Evolutionary conservation across 2,113 vertebrate genomes (phyloP).

Genomic region (Lates calcarifer): DNA sequence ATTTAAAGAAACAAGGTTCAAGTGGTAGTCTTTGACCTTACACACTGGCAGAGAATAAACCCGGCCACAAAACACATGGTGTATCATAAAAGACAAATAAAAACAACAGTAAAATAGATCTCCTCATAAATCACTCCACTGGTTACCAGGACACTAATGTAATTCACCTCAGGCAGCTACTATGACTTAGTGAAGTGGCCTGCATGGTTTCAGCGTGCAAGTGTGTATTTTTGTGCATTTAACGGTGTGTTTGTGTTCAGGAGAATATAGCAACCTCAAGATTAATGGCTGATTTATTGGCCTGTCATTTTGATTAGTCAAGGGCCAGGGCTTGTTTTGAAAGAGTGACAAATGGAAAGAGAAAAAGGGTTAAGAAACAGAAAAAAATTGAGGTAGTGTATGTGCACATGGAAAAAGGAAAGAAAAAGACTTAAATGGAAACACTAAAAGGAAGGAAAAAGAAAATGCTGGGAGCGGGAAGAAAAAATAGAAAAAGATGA

Average conservation of each 20-base stretch:
- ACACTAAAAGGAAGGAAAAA: neutral
- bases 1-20: slow-evolving; percentile 60
- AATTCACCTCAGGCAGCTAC: slow-evolving; percentile 63
- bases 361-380: slow-evolving; percentile 17
- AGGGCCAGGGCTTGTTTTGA: slow-evolving; percentile 48
- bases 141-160: slow-evolving; percentile 71
- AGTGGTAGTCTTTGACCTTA: slow-evolving; percentile 70
- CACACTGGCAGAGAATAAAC: slow-evolving; percentile 71
- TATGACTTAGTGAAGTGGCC: slow-evolving; percentile 52
- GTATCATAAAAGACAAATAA: slow-evolving; percentile 80
- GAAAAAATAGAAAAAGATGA: neutral
- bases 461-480: neutral
- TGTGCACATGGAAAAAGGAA: neutral
- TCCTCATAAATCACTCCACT: slow-evolving; percentile 77
- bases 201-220: slow-evolving; percentile 13
- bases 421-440: neutral
- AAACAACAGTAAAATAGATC: slow-evolving; percentile 78
- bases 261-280: slow-evolving; percentile 53
- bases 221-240: slow-evolving; percentile 24
- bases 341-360: slow-evolving; percentile 43
- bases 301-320: slow-evolving; percentile 67
- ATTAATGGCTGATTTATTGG: slow-evolving; percentile 74
- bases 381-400: slow-evolving; percentile 5
- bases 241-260: slow-evolving; percentile 45
- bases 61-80: slow-evolving; percentile 66